Base-by-base conservation (phyloP, 1,140 invertebrate genomes). In the Sycophaga agraensis region DNA sequence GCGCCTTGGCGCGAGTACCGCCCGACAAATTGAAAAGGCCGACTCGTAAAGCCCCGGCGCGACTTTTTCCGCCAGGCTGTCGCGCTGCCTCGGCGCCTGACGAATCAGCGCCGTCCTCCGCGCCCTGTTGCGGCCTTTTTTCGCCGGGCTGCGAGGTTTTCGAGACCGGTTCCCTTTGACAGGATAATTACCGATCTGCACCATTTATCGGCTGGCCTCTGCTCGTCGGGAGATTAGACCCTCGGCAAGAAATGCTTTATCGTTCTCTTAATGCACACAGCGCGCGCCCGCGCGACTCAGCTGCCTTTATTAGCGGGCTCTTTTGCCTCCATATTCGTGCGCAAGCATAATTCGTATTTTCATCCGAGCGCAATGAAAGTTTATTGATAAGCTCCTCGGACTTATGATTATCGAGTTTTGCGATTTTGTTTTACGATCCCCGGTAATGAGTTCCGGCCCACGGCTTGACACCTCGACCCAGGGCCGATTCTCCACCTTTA, bases 121-220 rank as follows among this genome's bases (percentile, higher is more conserved):
- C 4, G 28, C 28, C 5, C 19, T 6, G 11, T 43, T 6, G 40
- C 16, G 40, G 4, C 5, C 5, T 4, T 9, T 11, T 9, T 11
- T 56, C 4, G 42, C 21, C 17, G 26, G 14, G 14, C 28, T 2
- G 17, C 17, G 28, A 31, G 24, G 22, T 34, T 57, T 37, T 46
- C 45, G 35, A 21, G 46, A 50, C 57, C 46, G 57, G 46, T 51
- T 59, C 8, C 46, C 22, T 49, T 58, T 49, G 37, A 31, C 37
- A 40, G 46, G 37, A 59, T 59, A 59, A 59, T 59, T 59, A 59
- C 26, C 21, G 57, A 50, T 59, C 37, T 4, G n/a, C n/a, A n/a
- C n/a, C n/a, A n/a, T n/a, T n/a, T n/a, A n/a, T n/a, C n/a, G n/a
- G n/a, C n/a, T n/a, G n/a, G n/a, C n/a, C n/a, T n/a, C n/a, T n/a